These are phyloP conservation scores for Perca flavescens DNA, from an alignment of 2,113 vertebrate species.

Conservation along the genomic window DNA sequence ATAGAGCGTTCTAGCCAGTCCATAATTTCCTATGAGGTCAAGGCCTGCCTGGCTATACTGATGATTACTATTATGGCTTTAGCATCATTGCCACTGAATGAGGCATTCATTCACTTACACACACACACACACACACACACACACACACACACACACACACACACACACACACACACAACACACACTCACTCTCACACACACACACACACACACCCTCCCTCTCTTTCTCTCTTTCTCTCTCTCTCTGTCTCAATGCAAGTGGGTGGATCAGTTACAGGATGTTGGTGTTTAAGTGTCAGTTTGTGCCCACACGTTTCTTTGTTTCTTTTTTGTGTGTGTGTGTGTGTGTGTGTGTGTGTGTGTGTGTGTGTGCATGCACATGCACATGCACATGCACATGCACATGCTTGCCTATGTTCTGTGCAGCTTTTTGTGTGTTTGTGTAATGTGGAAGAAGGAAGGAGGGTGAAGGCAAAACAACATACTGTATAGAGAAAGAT, in stretches of 20 bases:
- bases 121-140: constrained; percentile 14
- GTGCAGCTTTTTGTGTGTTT: neutral
- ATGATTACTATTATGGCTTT: constrained; percentile 52
- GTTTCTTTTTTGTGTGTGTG: neutral
- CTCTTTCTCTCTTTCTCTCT: too few relatives aligned
- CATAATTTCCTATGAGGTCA: constrained; percentile 54
- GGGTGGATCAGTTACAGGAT: neutral
- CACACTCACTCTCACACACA: neutral
- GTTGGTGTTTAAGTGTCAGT: neutral
- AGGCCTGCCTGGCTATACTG: constrained; percentile 42
- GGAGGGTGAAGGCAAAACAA: too few relatives aligned
- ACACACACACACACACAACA: neutral
- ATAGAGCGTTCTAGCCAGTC: constrained; percentile 26
- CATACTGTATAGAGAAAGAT: neutral
- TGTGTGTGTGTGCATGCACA: neutral
- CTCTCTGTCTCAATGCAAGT: neutral
- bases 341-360: neutral
- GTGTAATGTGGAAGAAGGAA: neutral
- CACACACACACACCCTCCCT: too few relatives aligned
- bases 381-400: too few relatives aligned
- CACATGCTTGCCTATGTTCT: neutral
- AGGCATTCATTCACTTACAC: constrained; percentile 26
- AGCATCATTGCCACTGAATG: constrained; percentile 45
- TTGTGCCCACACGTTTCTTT: neutral
- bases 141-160: neutral